Base-by-base conservation (phyloP, 1,140 invertebrate genomes). In the Drosophila fuyamai region DNA sequence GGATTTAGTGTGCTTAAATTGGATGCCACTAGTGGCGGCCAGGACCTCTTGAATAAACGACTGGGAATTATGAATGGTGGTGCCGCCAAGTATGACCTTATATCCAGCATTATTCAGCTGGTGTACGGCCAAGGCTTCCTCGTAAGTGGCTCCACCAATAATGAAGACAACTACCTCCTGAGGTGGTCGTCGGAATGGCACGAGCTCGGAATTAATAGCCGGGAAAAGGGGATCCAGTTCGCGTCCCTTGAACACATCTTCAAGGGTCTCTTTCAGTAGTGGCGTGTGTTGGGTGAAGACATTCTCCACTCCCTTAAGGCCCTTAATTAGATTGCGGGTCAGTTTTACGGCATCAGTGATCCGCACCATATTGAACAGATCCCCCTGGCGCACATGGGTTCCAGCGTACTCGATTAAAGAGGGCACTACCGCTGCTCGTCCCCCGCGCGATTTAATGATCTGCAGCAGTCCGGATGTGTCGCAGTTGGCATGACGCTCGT, bases 221-320 rank as follows among this genome's bases (percentile, higher is more conserved):
- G 98, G 98, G 93, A 96, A 99, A 0, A 94, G 92, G 44, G 95
- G 95, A 76, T 97, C 97, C 71, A 95, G 96, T 14, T 99, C 94
- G 91, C 96, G 96, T 5, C 97, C 97, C 92, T 97, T 98, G 6
- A 98, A 95, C 6, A 98, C 93, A 92, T 98, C 97, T 91, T 98
- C 98, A 0, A 99, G 80, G 0, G 96, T 96, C 90, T 97, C 96
- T 81, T 96, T 95, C 1, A 99, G 86, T 10, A 98, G 92, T 0
- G 98, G 98, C 13, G 95, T 96, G 92, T 99, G 98, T 91, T 99
- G 98, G 0, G 98, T 99, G 90, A 98, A 99, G 72, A 99, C 97
- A 93, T 99, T 99, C 92, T 99, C 98, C 4, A 99, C 97, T 4
- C 98, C 98, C 93, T 97, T 97, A 13, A 98, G 93, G 38, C 96